Percentiles rank a stretch among this genome's conserved stretches.
These are phyloP conservation scores for Thryonomys swinderianus DNA, from an alignment of 2,113 vertebrate genomes.

Conservation along the genomic window DNA sequence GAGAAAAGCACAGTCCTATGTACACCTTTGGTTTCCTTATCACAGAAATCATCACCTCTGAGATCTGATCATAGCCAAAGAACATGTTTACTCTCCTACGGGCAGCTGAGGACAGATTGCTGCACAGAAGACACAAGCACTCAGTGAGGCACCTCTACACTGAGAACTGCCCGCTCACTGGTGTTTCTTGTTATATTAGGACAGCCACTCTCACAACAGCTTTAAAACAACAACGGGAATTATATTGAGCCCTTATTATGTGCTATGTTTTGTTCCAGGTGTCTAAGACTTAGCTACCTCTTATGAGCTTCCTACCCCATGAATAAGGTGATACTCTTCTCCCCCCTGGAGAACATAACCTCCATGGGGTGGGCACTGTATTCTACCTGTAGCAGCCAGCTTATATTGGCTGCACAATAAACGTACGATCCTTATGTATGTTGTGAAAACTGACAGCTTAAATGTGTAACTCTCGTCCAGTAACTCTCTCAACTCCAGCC, in stretches of 20 bases:
- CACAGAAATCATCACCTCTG: background rate
- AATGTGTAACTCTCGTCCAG: background rate
- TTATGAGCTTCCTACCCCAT: background rate
- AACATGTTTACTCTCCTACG: background rate
- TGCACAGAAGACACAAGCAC: background rate
- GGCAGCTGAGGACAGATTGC: background rate
- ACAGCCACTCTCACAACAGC: background rate
- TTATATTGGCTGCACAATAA: background rate
- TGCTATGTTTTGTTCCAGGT: background rate
- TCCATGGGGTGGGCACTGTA: background rate
- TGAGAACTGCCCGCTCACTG: constrained; percentile 4
- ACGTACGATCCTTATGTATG: background rate
- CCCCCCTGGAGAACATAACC: background rate
- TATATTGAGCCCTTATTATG: background rate
- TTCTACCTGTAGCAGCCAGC: background rate
- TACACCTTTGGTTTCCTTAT: constrained; percentile 44
- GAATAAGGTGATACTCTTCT: background rate
- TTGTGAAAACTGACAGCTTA: background rate
- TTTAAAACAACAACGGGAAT: constrained; percentile 23
- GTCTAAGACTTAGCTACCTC: background rate
- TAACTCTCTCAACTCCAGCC: background rate
- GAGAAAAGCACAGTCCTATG: background rate
- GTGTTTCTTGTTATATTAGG: background rate
- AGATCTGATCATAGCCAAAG: background rate
- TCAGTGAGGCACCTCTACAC: background rate